Conservation (phyloP, 2,888 invertebrate genomes). For the Epinotia brunnichana region DNA sequence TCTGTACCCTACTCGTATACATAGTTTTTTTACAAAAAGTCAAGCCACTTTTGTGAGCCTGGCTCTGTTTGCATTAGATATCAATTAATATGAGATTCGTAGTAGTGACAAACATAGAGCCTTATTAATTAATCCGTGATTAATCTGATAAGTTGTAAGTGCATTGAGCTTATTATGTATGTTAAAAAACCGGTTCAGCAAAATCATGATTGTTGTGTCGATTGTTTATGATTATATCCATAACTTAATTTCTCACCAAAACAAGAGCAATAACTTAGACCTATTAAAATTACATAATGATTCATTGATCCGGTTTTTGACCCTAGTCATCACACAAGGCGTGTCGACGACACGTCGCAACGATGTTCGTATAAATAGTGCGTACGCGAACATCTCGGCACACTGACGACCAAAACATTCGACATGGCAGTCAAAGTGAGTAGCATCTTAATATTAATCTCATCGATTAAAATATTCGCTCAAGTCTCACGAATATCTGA, state of each 20-base stretch:
- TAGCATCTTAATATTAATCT: constrained; percentile 45
- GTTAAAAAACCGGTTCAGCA: not conserved
- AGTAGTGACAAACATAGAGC: too few species aligned
- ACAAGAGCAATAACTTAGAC: not conserved
- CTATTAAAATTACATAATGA: constrained; percentile 38
- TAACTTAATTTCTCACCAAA: not conserved
- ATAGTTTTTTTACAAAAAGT: too few species aligned
- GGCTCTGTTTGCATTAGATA: too few species aligned
- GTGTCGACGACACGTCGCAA: constrained; percentile 32
- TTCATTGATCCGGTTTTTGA: constrained; percentile 45
- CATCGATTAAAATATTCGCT: not conserved
- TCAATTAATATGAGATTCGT: too few species aligned
- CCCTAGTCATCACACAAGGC: constrained; percentile 21
- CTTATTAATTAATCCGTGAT: too few species aligned
- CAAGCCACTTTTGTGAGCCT: too few species aligned
- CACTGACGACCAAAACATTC: constrained; percentile 66
- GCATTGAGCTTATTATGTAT: too few species aligned
- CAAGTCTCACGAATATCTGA: too few species aligned
- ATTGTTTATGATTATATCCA: not conserved
- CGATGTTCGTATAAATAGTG: constrained; percentile 67
- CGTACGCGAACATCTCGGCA: constrained; percentile 49
- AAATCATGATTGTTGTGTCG: constrained; percentile 1
- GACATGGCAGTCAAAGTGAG: constrained; percentile 78
- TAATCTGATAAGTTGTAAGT: too few species aligned
- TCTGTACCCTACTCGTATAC: too few species aligned